These are phyloP conservation scores for Drosophila setosimentum DNA, from an alignment of 2,888 invertebrate genomes.

Conservation along the genomic window DNA sequence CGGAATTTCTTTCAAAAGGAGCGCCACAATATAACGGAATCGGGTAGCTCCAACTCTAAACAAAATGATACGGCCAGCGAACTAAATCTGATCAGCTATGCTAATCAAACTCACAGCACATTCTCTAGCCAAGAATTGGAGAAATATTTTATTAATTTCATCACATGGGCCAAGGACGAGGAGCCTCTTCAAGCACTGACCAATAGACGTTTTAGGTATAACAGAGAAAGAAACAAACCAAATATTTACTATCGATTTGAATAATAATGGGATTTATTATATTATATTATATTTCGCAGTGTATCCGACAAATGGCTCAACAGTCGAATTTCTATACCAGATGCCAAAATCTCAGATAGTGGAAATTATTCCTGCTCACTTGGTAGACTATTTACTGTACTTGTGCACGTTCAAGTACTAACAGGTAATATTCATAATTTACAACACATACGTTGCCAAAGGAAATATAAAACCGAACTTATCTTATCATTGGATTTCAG, in stretches of 20 bases:
- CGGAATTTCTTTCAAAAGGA: slow-evolving; percentile 85
- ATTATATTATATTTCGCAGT: slow-evolving; percentile 48
- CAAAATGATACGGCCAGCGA: slow-evolving; percentile 41
- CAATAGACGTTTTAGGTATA: slow-evolving; percentile 72
- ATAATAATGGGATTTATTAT: not conserved
- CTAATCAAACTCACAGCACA: slow-evolving; percentile 57
- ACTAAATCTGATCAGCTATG: slow-evolving; percentile 60
- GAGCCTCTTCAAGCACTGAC: slow-evolving; percentile 68
- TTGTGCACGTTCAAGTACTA: slow-evolving; percentile 89
- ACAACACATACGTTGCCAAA: not conserved
- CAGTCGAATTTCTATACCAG: slow-evolving; percentile 84
- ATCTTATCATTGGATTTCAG: slow-evolving; percentile 47
- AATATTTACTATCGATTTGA: not conserved
- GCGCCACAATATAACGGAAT: slow-evolving; percentile 67
- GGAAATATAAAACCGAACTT: not conserved
- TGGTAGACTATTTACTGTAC: slow-evolving; percentile 88
- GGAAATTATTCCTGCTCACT: slow-evolving; percentile 89
- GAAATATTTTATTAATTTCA: slow-evolving; percentile 75
- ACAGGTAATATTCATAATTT: slow-evolving; percentile 86
- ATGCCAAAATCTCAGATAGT: slow-evolving; percentile 88
- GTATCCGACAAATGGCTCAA: slow-evolving; percentile 82
- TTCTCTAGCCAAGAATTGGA: slow-evolving; percentile 66
- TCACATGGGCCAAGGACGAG: slow-evolving; percentile 81
- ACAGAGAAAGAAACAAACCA: not conserved
- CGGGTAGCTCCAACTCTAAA: slow-evolving; percentile 16